Conservation (phyloP, 2,888 invertebrate species). For the Epistrophe eligans region DNA sequence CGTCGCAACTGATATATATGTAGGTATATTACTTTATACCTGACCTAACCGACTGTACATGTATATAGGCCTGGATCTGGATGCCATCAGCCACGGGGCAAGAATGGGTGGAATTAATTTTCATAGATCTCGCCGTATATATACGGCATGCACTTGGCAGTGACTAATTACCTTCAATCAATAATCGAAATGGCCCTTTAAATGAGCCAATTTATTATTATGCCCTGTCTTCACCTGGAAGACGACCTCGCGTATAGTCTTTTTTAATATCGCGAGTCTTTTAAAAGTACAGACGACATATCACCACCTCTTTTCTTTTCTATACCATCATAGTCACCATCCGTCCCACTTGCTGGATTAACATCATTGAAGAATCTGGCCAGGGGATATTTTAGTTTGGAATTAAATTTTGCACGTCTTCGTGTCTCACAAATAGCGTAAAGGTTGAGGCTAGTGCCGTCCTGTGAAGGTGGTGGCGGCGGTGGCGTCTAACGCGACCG, state of each 20-base stretch:
- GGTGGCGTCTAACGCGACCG: slow-evolving; percentile 52
- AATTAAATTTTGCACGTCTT: slow-evolving; percentile 62
- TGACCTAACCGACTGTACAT: not conserved
- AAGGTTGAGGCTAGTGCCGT: not conserved
- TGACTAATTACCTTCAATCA: slow-evolving; percentile 74
- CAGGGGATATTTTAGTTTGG: slow-evolving; percentile 60
- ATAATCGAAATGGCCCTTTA: slow-evolving; percentile 75
- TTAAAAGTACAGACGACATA: slow-evolving; percentile 18
- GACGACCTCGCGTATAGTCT: slow-evolving; percentile 42
- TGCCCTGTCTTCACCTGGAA: slow-evolving; percentile 67
- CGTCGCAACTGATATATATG: slow-evolving; percentile 48
- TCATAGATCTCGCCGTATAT: slow-evolving; percentile 67
- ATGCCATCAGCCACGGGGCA: slow-evolving; percentile 24
- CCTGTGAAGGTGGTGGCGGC: not conserved
- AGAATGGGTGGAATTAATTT: slow-evolving; percentile 74
- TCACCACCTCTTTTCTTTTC: slow-evolving; percentile 6
- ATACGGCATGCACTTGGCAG: slow-evolving; percentile 55
- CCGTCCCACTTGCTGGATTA: slow-evolving; percentile 13
- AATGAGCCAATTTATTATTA: slow-evolving; percentile 70
- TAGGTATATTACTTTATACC: not conserved
- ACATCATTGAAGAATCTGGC: slow-evolving; percentile 30
- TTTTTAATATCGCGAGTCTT: slow-evolving; percentile 16
- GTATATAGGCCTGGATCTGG: not conserved
- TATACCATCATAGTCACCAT: not conserved
- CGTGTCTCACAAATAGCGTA: slow-evolving; percentile 6